Percentiles rank a stretch among this genome's conserved stretches.
Evolutionary conservation across 2,888 invertebrate genomes (phyloP).

Genomic region (Odontothrips loti): DNA sequence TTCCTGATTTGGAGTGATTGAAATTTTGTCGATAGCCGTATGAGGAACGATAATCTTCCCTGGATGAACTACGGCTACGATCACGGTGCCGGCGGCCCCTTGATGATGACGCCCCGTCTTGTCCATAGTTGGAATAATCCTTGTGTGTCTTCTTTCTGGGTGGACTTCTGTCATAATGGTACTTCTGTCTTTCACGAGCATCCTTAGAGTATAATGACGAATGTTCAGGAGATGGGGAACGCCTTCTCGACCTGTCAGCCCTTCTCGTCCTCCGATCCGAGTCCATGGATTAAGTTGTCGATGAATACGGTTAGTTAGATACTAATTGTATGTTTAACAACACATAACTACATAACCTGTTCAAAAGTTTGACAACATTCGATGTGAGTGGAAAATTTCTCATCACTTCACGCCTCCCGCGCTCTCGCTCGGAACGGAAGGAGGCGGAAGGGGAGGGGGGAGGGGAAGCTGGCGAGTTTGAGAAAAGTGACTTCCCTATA

Average conservation of each 20-base stretch:
- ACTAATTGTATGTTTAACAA: too few species aligned
- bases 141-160: neutral
- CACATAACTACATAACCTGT: too few species aligned
- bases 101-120: neutral
- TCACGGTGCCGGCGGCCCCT: neutral
- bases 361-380: too few species aligned
- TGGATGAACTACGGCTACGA: neutral
- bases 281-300: neutral
- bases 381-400: too few species aligned
- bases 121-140: neutral
- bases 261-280: neutral
- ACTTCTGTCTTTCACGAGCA: neutral
- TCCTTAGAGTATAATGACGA: neutral
- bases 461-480: too few species aligned
- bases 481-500: too few species aligned
- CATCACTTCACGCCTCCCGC: too few species aligned
- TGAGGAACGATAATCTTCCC: neutral
- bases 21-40: neutral
- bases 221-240: neutral
- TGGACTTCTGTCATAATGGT: neutral
- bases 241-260: neutral
- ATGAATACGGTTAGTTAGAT: too few species aligned
- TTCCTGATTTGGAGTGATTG: neutral
- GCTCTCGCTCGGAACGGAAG: too few species aligned
- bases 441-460: too few species aligned